Base-by-base conservation (phyloP, 2,113 vertebrate genomes). In the Nerophis lumbriciformis region DNA sequence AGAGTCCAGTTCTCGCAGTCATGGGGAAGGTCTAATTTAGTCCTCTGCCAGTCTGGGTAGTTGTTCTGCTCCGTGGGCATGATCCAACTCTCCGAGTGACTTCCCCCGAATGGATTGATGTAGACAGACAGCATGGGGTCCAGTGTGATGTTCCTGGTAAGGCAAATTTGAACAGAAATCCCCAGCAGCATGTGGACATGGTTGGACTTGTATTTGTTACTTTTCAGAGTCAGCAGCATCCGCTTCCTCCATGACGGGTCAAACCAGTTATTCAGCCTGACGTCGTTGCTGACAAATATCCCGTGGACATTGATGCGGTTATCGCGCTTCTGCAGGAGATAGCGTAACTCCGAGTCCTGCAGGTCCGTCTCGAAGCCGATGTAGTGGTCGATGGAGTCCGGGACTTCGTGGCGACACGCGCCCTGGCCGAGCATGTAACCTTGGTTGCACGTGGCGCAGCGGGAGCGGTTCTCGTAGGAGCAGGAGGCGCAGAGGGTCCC, bases 1-100 rank as follows among this genome's bases (percentile, higher is more conserved):
- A 93, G 85, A 35, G 90, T 92, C 91, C 90, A 93, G 82, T 93
- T 93, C 60, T 90, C 91, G 75, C 91, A 93, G 84, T 93, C 88
- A 65, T 90, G 81, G 14, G 90, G 88, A 59, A 89, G 76, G 79
- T 92, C 89, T 86, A 92, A 73, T 87, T 89, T 92, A 85, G 88
- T 91, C 88, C 91, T 92, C 80, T 92, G 89, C 91, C 91, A 93
- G 81, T 90, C 89, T 19, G 91, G 91, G 83, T 91, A 93, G 76
- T 65, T 87, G 66, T 83, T 84, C 84, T 92, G 90, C 53, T 90
- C 88, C 35, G 90, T 89, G 63, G 91, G 91, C 91, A 93, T 91
- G 80, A 90, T 87, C 91, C 91, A 93, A 51, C 91, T 93, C 74
- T 93, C 91, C 0, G 91, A 92, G 65, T 93, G 91, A 54, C 91